phyloP scores from a whole-genome alignment of 2,113 vertebrate genomes.

The Sterna hirundo region DNA sequence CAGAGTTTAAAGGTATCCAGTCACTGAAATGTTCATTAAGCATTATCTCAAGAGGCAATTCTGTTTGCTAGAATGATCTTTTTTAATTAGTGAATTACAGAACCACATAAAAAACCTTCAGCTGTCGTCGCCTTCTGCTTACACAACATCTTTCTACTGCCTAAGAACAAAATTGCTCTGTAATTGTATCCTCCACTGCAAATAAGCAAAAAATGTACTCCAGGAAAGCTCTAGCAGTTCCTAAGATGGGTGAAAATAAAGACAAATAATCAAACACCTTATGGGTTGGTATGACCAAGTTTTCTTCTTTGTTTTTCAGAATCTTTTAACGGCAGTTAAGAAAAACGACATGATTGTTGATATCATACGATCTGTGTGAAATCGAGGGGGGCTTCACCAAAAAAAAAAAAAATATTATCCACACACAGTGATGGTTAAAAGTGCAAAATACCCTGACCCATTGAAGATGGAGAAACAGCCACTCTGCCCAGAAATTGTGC shows the following conservation, averaged over 20 bases:
- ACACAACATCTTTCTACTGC: constrained; percentile 25
- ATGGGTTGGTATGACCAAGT: background rate
- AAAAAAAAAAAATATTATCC: background rate
- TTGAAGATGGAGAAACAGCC: background rate
- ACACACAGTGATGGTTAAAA: background rate
- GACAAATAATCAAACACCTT: background rate
- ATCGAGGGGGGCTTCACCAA: fast-evolving
- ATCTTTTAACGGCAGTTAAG: background rate
- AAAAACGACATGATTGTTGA: background rate
- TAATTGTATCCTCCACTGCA: constrained; percentile 16
- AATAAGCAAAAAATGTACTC: background rate
- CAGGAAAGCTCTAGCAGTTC: background rate
- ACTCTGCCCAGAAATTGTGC: background rate
- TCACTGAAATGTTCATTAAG: constrained; percentile 66
- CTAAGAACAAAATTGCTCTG: constrained; percentile 22
- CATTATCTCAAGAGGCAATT: constrained; percentile 56
- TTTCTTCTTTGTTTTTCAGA: background rate
- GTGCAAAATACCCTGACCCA: fast-evolving
- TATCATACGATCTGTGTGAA: fast-evolving
- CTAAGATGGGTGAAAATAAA: background rate
- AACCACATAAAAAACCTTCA: constrained; percentile 35
- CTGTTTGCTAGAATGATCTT: constrained; percentile 56
- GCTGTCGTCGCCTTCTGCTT: constrained; percentile 24
- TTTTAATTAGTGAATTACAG: constrained; percentile 54
- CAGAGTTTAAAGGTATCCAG: constrained; percentile 44